Evolutionary conservation across 2,113 vertebrate species (phyloP), one percentile per base, ranked within the genome.

Genomic region (Ardeotis arabs): DNA sequence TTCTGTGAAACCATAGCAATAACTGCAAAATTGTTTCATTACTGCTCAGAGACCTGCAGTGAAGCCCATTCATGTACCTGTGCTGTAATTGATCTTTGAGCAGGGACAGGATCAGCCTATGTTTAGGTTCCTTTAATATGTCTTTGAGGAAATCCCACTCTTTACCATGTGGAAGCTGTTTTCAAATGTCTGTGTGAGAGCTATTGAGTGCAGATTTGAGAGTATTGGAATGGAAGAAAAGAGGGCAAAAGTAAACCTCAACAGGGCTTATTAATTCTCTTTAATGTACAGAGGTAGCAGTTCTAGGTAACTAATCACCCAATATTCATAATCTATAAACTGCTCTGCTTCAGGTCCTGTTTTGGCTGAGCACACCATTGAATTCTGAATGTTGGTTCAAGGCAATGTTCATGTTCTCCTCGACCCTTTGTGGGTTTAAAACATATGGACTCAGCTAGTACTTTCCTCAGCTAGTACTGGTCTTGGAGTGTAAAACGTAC

Each of bases 31-130:
- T 50, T 31, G 9, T 79, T 92, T 70, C 10, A 14, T 39, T 35
- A 31, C 15, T 0, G 0, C 45, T 90, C 18, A 10, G 50, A 81
- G 37, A 25, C 25, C 49, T 55, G 22, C 20, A 6, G 2, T 56
- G 41, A 47, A 53, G 16, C 18, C 35, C 1, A 1, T 39, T 45
- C 72, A n/a, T 2, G 1, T 0, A 16, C 24, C 31, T 31, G 31
- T 41, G 49, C 64, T 74, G 23, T n/a, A 85, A 66, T 20, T 5
- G 4, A 24, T n/a, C 41, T 72, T 49, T 25, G 21, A 50, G n/a
- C 28, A 53, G 17, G 24, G 21, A 18, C 45, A 62, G 28, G 22
- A 20, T 20, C 69, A 84, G n/a, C 18, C 35, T 49, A 28, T 24
- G 19, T 39, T 49, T 37, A 28, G 8, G 7, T 73, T 76, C 41